A percentile compares a stretch with the other conserved stretches of the same genome.
phyloP scores from a whole-genome alignment of 2,888 invertebrate genomes.

The Rhopalosiphum nymphaeae region DNA sequence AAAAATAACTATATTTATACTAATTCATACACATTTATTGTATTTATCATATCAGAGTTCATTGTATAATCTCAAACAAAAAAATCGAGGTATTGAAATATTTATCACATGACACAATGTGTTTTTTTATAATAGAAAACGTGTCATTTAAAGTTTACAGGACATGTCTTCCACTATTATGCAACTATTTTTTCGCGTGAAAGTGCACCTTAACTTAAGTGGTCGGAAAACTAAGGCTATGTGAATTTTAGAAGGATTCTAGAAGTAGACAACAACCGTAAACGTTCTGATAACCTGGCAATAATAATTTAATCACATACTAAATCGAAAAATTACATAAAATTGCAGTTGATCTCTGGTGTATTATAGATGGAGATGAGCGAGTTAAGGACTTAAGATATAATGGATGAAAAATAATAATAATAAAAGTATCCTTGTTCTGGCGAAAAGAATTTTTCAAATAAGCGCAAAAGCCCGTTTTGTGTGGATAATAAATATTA shows the following conservation, averaged over 20 bases:
- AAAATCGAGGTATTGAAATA: background rate
- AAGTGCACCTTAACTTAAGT: background rate
- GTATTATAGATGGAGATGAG: background rate
- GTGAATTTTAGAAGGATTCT: background rate
- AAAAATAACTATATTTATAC: background rate
- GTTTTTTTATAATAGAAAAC: background rate
- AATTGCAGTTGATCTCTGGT: background rate
- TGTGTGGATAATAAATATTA: conserved; percentile 60
- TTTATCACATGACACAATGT: background rate
- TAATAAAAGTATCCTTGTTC: conserved; percentile 31
- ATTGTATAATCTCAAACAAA: background rate
- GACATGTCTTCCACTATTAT: background rate
- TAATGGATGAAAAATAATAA: conserved; percentile 27
- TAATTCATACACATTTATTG: background rate
- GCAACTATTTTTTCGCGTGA: background rate
- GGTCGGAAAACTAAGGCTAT: background rate
- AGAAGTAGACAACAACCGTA: background rate
- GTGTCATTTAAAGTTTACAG: background rate
- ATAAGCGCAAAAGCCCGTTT: conserved; percentile 59
- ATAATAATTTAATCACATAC: background rate
- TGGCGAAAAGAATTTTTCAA: conserved; percentile 48
- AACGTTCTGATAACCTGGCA: background rate
- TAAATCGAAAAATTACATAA: background rate
- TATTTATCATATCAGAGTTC: background rate
- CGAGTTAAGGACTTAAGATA: background rate